Evolutionary conservation across 1,140 invertebrate species (phyloP), one percentile per base, ranked within the genome.

Genomic region (Oppia nitens): DNA sequence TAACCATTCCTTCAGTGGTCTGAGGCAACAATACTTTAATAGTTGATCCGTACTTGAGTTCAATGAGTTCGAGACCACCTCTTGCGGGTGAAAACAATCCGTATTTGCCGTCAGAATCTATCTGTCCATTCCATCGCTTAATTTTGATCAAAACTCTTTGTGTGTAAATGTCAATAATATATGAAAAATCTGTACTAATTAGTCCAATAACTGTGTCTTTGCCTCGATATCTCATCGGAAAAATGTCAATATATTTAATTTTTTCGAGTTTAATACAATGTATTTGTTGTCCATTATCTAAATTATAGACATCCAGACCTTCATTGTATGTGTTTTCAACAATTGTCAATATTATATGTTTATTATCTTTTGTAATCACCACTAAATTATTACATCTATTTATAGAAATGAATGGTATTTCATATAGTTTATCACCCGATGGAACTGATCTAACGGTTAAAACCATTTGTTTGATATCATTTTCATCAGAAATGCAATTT

Each of bases 1-100:
- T 89, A 70, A 97, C 97, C 0, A 98, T 92, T 2, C 94, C 94
- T 73, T 98, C 93, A 9, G 92, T 91, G 0, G 95, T 72, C 57
- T 71, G 68, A 14, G 87, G 85, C 61, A 96, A 92, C 52, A 91
- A 85, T 0, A 84, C 89, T 67, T 83, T 82, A 0, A 87, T 80
- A 0, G 79, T 72, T 40, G 79, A 79, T 6, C 89, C 85, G 71
- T 87, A 81, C 70, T 87, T 85, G 56, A 92, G 70, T 67, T 91
- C 87, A 26, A 92, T 76, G 23, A 93, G 76, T 67, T 97, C 91
- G 1, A 98, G 73, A 1, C 94, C 94, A 0, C 94, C 94, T 63
- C 91, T 70, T 51, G 82, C 80, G 0, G 93, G 93, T 0, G 93
- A 92, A 68, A 88, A 93, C 0, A 98, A 75, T 0, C 93, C 94